These are phyloP conservation scores for Harpalus rubripes DNA, from an alignment of 2,888 invertebrate genomes.

Conservation along the genomic window DNA sequence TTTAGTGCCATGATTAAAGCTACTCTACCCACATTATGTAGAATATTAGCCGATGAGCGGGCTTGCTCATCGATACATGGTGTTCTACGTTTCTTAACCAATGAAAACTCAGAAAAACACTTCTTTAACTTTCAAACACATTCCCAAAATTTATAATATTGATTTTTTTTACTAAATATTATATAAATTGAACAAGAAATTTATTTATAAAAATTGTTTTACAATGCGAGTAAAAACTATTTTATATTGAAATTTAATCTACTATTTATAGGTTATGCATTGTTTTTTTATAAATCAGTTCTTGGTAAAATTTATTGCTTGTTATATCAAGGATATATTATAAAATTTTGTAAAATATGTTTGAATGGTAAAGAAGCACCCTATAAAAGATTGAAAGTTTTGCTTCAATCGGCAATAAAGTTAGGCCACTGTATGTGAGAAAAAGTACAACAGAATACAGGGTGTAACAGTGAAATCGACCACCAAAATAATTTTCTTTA, in stretches of 20 bases:
- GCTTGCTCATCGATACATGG: conserved; percentile 48
- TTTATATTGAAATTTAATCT: neutral
- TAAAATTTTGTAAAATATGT: conserved; percentile 4
- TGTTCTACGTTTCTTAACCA: conserved; percentile 57
- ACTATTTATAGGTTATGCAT: neutral
- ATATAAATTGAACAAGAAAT: neutral
- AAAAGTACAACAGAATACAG: conserved; percentile 46
- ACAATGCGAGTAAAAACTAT: neutral
- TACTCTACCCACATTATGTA: conserved; percentile 71
- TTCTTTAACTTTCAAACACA: neutral
- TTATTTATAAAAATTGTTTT: neutral
- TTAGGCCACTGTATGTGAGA: conserved; percentile 59
- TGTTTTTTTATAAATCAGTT: neutral
- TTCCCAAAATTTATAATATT: neutral
- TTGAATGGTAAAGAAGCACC: conserved; percentile 20
- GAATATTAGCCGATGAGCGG: conserved; percentile 52
- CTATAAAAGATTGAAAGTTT: conserved; percentile 8
- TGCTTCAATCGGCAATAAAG: conserved; percentile 60
- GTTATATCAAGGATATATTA: too few relatives aligned
- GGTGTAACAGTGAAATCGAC: too few relatives aligned
- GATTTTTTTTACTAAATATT: neutral
- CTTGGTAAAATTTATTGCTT: neutral
- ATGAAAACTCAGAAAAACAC: conserved; percentile 32
- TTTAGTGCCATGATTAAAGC: conserved; percentile 75
- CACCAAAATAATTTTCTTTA: too few relatives aligned